Conservation (phyloP, 2,797 vertebrate species). For the Columba guinea region DNA sequence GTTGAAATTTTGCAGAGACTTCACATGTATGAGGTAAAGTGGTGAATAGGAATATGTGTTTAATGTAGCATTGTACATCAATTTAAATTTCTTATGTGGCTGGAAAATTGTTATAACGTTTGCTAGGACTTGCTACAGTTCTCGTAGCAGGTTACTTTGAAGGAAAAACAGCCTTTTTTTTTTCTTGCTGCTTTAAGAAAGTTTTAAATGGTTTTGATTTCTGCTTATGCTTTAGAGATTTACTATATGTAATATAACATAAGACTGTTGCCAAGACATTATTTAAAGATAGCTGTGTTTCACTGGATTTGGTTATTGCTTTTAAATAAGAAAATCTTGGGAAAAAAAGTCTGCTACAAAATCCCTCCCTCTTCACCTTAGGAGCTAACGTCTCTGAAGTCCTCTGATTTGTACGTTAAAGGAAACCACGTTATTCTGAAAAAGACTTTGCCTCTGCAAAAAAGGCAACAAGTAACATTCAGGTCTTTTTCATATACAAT, state of each 20-base stretch:
- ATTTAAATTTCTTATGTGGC: background rate
- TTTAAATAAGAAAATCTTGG: background rate
- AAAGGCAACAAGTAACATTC: background rate
- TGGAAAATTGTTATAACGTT: background rate
- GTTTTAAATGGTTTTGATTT: background rate
- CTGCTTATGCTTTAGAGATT: background rate
- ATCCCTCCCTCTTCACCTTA: background rate
- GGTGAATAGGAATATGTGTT: background rate
- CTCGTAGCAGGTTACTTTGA: background rate
- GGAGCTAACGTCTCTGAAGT: background rate
- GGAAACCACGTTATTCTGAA: background rate
- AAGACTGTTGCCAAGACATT: background rate
- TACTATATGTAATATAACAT: background rate
- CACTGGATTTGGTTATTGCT: background rate
- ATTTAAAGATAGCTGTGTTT: background rate
- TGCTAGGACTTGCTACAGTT: background rate
- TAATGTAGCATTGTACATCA: background rate
- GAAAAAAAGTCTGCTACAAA: background rate
- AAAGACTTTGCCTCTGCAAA: background rate
- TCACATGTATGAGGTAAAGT: constrained; percentile 86
- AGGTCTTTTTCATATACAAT: background rate
- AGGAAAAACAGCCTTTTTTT: background rate
- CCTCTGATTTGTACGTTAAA: background rate
- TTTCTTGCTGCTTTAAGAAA: background rate
- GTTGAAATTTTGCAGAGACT: constrained; percentile 94